These are phyloP conservation scores for Botia almorhae DNA, from an alignment of 2,797 vertebrate species.

Conservation along the genomic window DNA sequence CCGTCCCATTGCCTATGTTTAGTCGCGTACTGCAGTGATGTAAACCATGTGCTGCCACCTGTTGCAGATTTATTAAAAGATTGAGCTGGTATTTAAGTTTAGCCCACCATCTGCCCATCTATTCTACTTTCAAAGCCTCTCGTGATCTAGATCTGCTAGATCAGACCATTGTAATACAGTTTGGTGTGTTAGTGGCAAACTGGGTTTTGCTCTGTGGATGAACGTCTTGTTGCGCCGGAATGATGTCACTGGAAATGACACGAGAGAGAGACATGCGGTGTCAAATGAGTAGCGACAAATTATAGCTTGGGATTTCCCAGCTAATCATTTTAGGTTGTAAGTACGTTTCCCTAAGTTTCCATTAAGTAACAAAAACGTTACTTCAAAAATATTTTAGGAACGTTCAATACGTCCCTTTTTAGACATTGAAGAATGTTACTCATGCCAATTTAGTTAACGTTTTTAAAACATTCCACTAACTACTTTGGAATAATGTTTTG, in stretches of 20 bases:
- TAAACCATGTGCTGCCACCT: conserved; percentile 48
- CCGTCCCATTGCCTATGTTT: conserved; percentile 13
- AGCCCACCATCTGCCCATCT: conserved; percentile 42
- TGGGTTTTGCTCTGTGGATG: neutral
- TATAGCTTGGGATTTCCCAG: conserved; percentile 64
- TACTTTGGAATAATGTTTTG: too few relatives aligned
- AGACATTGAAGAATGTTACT: too few relatives aligned
- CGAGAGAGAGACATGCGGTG: neutral
- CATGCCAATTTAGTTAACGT: too few relatives aligned
- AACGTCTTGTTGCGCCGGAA: neutral
- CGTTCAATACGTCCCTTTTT: too few relatives aligned
- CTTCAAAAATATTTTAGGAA: too few relatives aligned
- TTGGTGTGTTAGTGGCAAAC: conserved; percentile 10
- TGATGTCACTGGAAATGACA: conserved; percentile 12
- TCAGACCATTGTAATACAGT: conserved; percentile 25
- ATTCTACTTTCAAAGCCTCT: conserved; percentile 40
- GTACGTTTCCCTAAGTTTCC: too few relatives aligned
- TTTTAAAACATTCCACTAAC: too few relatives aligned
- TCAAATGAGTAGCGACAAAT: conserved; percentile 73
- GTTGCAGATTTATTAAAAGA: conserved; percentile 53
- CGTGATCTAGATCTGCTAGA: conserved; percentile 38
- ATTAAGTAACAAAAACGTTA: too few relatives aligned
- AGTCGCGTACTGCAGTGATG: conserved; percentile 24
- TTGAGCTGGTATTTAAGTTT: conserved; percentile 43
- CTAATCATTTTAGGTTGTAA: too few relatives aligned